Percentiles rank a stretch among this genome's conserved stretches.
phyloP scores from a whole-genome alignment of 2,797 vertebrate genomes.

The Acridotheres tristis region DNA sequence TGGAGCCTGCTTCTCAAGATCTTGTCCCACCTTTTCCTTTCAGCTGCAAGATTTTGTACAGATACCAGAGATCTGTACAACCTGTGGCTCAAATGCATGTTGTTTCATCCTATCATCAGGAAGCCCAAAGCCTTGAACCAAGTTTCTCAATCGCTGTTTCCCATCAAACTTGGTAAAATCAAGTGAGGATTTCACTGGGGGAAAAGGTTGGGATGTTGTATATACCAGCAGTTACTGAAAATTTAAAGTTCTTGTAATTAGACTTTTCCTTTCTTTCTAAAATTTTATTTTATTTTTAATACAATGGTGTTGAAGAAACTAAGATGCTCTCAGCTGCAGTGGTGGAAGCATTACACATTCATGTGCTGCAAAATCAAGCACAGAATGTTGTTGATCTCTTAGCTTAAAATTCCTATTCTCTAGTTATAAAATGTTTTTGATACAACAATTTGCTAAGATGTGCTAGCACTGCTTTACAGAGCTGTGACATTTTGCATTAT shows the following conservation, averaged over 20 bases:
- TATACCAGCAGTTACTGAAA: not conserved
- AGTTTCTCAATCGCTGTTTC: not conserved
- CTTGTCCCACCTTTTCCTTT: not conserved
- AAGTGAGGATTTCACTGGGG: not conserved
- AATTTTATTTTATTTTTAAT: not conserved
- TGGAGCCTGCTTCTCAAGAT: not conserved
- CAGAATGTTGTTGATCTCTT: not conserved
- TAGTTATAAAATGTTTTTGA: not conserved
- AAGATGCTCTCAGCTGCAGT: not conserved
- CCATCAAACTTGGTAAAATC: not conserved
- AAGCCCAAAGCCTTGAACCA: not conserved
- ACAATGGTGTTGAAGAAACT: not conserved
- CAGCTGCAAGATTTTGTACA: not conserved
- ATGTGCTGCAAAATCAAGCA: not conserved
- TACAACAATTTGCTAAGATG: not conserved
- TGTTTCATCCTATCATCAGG: not conserved
- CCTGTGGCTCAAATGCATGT: fast-evolving
- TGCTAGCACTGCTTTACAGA: not conserved
- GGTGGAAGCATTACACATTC: not conserved
- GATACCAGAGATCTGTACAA: not conserved
- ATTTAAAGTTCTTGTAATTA: not conserved
- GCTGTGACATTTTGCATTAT: not conserved
- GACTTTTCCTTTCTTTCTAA: not conserved
- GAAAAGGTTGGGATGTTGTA: not conserved
- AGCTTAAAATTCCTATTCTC: not conserved